phyloP scores from a whole-genome alignment of 2,113 vertebrate genomes.

The Siphamia tubifer region DNA sequence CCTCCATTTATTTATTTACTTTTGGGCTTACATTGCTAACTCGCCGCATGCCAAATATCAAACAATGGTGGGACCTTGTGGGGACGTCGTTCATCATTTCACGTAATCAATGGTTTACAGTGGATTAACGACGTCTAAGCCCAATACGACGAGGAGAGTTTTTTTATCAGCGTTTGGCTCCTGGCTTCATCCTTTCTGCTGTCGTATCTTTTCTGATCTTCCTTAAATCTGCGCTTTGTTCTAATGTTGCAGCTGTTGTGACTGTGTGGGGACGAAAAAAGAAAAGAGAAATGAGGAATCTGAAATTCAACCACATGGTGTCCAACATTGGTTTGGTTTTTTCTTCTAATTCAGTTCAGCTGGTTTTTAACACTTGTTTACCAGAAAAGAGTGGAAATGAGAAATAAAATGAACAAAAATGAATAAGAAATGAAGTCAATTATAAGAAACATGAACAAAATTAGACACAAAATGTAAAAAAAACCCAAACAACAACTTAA shows the following conservation, averaged over 20 bases:
- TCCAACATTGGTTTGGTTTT: too few relatives aligned
- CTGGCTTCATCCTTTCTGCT: neutral
- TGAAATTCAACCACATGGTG: neutral
- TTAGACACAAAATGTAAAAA: too few relatives aligned
- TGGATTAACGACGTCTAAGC: neutral
- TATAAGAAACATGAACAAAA: too few relatives aligned
- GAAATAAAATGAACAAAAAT: too few relatives aligned
- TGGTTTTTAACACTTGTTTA: too few relatives aligned
- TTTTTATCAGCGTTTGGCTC: neutral
- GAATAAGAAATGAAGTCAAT: too few relatives aligned
- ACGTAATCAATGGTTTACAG: neutral
- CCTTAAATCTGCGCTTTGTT: neutral
- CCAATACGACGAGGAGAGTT: neutral
- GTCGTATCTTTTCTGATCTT: neutral
- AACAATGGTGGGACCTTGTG: neutral
- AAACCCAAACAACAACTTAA: too few relatives aligned
- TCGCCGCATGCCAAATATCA: neutral
- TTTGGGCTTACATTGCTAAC: too few relatives aligned
- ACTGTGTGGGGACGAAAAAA: neutral
- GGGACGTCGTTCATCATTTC: neutral
- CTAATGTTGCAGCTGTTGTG: conserved; percentile 2
- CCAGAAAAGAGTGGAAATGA: too few relatives aligned
- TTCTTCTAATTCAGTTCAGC: too few relatives aligned
- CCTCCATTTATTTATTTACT: too few relatives aligned
- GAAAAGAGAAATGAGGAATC: too few relatives aligned